Evolutionary conservation across 2,888 invertebrate species (phyloP), one percentile per base, ranked within the genome.

Genomic region (Brassicogethes aeneus): DNA sequence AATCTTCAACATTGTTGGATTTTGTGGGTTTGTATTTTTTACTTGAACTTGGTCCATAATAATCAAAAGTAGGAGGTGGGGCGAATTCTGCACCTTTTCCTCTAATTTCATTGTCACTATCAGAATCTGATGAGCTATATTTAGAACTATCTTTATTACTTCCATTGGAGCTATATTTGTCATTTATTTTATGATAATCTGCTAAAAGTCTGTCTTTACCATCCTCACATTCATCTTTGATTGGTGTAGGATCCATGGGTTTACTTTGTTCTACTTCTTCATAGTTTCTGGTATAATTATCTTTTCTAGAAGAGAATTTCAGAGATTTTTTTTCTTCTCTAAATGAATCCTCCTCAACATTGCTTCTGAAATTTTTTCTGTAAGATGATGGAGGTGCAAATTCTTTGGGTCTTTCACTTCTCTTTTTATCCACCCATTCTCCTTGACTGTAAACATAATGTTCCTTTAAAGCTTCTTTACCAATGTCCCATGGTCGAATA

Each of bases 401-500:
- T 63, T 91, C 89, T 0, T 73, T 59, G 15, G 72, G 70, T 48
- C 92, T 73, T 58, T 85, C 82, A 39, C 70, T 69, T 48, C 93
- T 74, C 61, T 86, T 79, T 55, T 83, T 80, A 46, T 82, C 75
- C 3, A 85, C 74, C 77, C 85, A 87, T 65, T 85, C 84, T 59
- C 83, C 81, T 70, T 87, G 86, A 0, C 78, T 73, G 73, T 84
- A 78, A 59, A 79, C 77, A 16, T 61, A 59, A 48, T 60, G 61
- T 54, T 75, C 71, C 40, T 72, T 59, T 7, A 77, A 65, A 1
- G 77, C 79, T 17, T 77, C 75, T 62, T 85, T 85, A 1, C 83
- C 84, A 15, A 79, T 63, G 61, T 85, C 85, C 85, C 85, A 85
- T 33, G 83, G 82, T 29, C 84, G 69, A 8, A 83, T 66, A 46